Evolutionary conservation across 2,113 vertebrate species (phyloP).

Genomic region (Thryonomys swinderianus): DNA sequence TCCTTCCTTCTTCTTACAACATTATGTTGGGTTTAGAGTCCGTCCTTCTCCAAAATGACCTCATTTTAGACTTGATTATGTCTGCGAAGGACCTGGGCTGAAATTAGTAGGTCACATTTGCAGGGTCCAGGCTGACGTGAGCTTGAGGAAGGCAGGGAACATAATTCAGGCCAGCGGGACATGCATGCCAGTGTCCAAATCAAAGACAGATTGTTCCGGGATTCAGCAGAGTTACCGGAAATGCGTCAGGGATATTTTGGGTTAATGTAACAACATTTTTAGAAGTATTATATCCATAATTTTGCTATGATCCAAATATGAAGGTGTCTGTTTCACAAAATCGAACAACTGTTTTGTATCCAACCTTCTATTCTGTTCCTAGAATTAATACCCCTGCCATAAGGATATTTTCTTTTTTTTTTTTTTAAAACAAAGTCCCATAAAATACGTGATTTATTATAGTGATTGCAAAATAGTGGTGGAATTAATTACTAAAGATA

Average conservation of each 20-base stretch:
- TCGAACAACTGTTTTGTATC: background rate
- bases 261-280: background rate
- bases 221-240: background rate
- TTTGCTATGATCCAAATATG: background rate
- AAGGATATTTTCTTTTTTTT: background rate
- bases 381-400: background rate
- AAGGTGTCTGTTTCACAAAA: conserved; percentile 8
- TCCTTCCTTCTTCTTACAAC: background rate
- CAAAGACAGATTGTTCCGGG: background rate
- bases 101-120: background rate
- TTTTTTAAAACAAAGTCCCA: background rate
- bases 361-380: background rate
- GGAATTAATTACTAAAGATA: conserved; percentile 1
- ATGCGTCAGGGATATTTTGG: background rate
- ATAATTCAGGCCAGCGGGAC: background rate
- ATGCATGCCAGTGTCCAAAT: background rate
- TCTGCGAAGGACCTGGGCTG: background rate
- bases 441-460: background rate
- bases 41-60: background rate
- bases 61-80: background rate
- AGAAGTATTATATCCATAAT: background rate
- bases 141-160: background rate
- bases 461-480: background rate
- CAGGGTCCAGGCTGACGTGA: background rate
- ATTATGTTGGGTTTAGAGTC: background rate